Percentiles rank a stretch among this genome's conserved stretches.
These are phyloP conservation scores for Ataeniobius toweri DNA, from an alignment of 2,797 vertebrate genomes.

Conservation along the genomic window DNA sequence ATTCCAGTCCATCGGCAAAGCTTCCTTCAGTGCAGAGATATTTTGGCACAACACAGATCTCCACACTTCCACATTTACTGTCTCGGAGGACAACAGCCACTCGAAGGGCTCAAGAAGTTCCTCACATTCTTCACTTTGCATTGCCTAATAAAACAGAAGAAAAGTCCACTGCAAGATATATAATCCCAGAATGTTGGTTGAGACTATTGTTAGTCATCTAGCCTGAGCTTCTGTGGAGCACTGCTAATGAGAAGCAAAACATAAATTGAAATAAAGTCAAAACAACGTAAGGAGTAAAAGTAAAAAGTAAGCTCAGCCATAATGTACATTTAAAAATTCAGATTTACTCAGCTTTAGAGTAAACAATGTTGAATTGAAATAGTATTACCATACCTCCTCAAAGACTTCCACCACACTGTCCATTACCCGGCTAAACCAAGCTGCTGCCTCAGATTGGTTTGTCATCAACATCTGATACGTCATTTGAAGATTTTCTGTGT, in stretches of 20 bases:
- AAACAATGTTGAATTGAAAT: background rate
- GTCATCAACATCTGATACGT: constrained; percentile 48
- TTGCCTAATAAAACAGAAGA: constrained; percentile 38
- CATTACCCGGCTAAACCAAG: constrained; percentile 51
- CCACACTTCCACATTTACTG: constrained; percentile 56
- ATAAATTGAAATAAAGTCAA: background rate
- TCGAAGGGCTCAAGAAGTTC: constrained; percentile 59
- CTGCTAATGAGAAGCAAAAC: background rate
- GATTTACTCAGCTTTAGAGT: background rate
- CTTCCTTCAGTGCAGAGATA: constrained; percentile 32
- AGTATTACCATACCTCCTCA: constrained; percentile 53
- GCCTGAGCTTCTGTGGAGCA: background rate
- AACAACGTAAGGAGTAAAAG: background rate
- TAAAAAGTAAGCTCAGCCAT: background rate
- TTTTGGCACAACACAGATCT: constrained; percentile 66
- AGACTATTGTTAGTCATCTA: background rate
- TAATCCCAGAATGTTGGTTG: background rate
- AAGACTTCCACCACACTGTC: constrained; percentile 53
- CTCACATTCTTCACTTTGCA: constrained; percentile 50
- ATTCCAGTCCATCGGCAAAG: constrained; percentile 46
- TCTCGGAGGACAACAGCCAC: constrained; percentile 68
- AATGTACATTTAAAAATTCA: background rate
- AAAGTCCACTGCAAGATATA: background rate
- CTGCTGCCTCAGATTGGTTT: constrained; percentile 58
- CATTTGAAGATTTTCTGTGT: constrained; percentile 47